These are phyloP conservation scores for Apus apus DNA, from an alignment of 2,113 vertebrate genomes.

Conservation along the genomic window DNA sequence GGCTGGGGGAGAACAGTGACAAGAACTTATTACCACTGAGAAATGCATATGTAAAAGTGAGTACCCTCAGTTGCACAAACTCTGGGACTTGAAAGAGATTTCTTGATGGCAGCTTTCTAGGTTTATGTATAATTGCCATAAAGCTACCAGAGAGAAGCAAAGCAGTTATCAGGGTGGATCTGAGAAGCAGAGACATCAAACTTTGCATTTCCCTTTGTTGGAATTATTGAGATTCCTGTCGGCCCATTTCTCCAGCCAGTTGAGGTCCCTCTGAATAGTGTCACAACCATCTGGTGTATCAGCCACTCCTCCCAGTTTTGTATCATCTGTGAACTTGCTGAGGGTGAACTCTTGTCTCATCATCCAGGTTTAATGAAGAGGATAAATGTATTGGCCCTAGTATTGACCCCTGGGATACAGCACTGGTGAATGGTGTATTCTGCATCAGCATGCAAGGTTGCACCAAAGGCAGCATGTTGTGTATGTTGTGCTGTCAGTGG, in stretches of 20 bases:
- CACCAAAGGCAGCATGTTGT: neutral
- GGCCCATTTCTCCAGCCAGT: neutral
- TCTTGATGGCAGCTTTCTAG: neutral
- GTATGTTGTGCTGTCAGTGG: neutral
- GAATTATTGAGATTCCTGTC: conserved; percentile 33
- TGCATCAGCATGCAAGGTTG: neutral
- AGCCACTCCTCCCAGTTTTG: conserved; percentile 42
- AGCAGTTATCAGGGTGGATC: neutral
- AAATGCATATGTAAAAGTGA: neutral
- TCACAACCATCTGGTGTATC: conserved; percentile 30
- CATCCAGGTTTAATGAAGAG: conserved; percentile 28
- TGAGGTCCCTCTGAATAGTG: conserved; percentile 24
- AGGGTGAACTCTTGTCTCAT: conserved; percentile 2
- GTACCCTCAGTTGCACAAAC: neutral
- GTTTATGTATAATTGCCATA: neutral
- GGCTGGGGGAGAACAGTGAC: neutral
- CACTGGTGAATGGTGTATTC: neutral
- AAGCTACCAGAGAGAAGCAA: neutral
- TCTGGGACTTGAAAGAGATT: neutral
- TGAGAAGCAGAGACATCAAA: neutral
- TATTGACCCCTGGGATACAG: neutral
- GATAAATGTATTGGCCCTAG: conserved; percentile 2
- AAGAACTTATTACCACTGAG: neutral
- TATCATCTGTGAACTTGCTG: neutral
- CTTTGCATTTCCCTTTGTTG: conserved; percentile 33